Percentiles rank a stretch among this genome's conserved stretches.
Conservation (phyloP, 2,797 vertebrate species). For the Malurus leucopterus region DNA sequence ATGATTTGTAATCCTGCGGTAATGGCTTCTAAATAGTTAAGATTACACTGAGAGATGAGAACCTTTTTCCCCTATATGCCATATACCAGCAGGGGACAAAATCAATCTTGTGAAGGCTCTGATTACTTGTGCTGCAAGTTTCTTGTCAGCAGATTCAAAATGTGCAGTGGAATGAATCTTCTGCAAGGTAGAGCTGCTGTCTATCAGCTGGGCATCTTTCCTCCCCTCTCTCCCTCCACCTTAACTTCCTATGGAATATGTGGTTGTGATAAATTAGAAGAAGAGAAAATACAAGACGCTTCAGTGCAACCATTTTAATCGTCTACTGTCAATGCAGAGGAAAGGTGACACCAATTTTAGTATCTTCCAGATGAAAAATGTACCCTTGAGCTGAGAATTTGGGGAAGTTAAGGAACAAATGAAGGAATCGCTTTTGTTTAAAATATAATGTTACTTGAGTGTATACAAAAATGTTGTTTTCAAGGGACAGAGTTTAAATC, state of each 20-base stretch:
- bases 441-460: constrained; percentile 8
- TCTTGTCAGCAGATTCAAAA: constrained; percentile 82
- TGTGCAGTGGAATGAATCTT: constrained; percentile 77
- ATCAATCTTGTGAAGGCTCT: constrained; percentile 76
- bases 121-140: constrained; percentile 78
- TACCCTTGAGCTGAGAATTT: constrained; percentile 17
- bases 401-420: constrained; percentile 50
- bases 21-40: constrained; percentile 78
- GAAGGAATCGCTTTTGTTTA: constrained; percentile 14
- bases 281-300: constrained; percentile 54
- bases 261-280: constrained; percentile 71
- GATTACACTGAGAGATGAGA: constrained; percentile 74
- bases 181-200: constrained; percentile 70
- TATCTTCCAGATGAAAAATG: constrained; percentile 58
- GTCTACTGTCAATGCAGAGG: constrained; percentile 59
- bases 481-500: background rate
- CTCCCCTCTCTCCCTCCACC: constrained; percentile 9
- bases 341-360: constrained; percentile 60
- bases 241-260: constrained; percentile 70
- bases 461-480: background rate
- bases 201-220: constrained; percentile 69
- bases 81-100: constrained; percentile 72
- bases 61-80: constrained; percentile 64
- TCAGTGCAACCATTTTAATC: constrained; percentile 69
- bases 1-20: constrained; percentile 72